These are phyloP conservation scores for Macroramphosus scolopax DNA, from an alignment of 2,797 vertebrate genomes.

Conservation along the genomic window DNA sequence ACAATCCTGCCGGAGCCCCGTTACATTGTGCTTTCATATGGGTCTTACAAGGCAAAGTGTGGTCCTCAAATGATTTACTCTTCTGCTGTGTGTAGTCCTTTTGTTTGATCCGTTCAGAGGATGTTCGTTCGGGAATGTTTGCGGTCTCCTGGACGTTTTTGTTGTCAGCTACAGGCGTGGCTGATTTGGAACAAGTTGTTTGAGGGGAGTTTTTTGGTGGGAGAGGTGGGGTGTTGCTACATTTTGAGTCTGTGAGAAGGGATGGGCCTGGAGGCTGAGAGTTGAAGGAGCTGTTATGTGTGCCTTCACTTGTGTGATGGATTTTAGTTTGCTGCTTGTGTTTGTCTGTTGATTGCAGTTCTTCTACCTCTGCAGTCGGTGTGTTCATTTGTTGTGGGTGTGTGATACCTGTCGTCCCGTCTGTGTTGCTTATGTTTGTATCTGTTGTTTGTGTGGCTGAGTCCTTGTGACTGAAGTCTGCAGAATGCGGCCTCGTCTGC, in stretches of 20 bases:
- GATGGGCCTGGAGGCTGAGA: conserved; percentile 32
- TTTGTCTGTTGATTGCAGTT: conserved; percentile 31
- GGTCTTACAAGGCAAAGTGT: conserved; percentile 65
- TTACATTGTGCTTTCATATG: conserved; percentile 78
- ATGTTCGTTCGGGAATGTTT: conserved; percentile 14
- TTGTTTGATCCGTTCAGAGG: conserved; percentile 40
- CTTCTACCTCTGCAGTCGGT: conserved; percentile 26
- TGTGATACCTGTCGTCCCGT: conserved; percentile 8
- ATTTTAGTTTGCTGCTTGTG: conserved; percentile 20
- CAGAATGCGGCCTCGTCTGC: conserved; percentile 57
- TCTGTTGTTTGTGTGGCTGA: conserved; percentile 64
- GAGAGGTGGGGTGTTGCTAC: conserved; percentile 32
- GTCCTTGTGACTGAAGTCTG: conserved; percentile 65
- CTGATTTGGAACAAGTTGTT: conserved; percentile 25
- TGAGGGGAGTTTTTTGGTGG: conserved; percentile 50
- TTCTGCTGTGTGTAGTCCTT: conserved; percentile 57
- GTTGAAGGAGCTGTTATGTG: conserved; percentile 21
- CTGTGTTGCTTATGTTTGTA: conserved; percentile 24
- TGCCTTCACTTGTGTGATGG: conserved; percentile 29
- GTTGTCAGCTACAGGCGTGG: conserved; percentile 39
- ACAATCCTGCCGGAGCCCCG: conserved; percentile 69
- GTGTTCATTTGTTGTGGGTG: conserved; percentile 25
- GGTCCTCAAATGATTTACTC: conserved; percentile 53
- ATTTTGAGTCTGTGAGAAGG: conserved; percentile 29
- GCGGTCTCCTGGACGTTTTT: conserved; percentile 39